Base-by-base conservation (phyloP, 2,888 invertebrate genomes). In the Lasioglossum marginatum region DNA sequence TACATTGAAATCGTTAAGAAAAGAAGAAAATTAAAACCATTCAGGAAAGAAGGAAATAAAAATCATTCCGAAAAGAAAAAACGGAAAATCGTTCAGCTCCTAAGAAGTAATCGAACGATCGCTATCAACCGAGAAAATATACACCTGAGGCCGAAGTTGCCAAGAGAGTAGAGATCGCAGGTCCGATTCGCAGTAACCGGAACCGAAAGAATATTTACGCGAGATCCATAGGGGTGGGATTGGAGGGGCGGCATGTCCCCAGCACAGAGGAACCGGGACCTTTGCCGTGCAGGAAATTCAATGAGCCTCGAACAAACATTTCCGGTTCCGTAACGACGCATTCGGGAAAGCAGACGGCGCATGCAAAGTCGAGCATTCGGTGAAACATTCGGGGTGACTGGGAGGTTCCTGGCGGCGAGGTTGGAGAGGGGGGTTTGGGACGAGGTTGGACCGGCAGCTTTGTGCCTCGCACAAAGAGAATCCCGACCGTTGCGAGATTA, bases 231-330 rank as follows among this genome's bases (percentile, higher is more conserved):
- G 83, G 72, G 43, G 57, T 37, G 45, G 12, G 2, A 1, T 1
- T 5, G 63, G 2, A 16, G 16, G 16, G 63, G 2, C 5, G 63
- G 27, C 2, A 63, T n/a, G 76, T 45, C 27, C 68, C 68, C 37
- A 63, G 40, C 66, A 66, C 72, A 16, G 45, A 68, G 45, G 37
- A 45, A 52, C 40, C 23, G 71, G 71, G 75, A 83, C 88, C 81
- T 90, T 89, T 75, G 90, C 77, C 79, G 77, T 70, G 81, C 81
- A 66, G 86, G 81, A 85, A 88, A 90, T 86, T 89, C 87, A 90
- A 89, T 90, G 89, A 90, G 90, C 86, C 90, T 85, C 88, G 79
- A 88, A 86, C 87, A 90, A 89, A 90, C 90, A 85, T 88, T 89
- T 87, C 89, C 87, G 86, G 79, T 87, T 86, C 81, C 81, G 83